Conservation (phyloP, 2,797 vertebrate species). For the Botia almorhae region DNA sequence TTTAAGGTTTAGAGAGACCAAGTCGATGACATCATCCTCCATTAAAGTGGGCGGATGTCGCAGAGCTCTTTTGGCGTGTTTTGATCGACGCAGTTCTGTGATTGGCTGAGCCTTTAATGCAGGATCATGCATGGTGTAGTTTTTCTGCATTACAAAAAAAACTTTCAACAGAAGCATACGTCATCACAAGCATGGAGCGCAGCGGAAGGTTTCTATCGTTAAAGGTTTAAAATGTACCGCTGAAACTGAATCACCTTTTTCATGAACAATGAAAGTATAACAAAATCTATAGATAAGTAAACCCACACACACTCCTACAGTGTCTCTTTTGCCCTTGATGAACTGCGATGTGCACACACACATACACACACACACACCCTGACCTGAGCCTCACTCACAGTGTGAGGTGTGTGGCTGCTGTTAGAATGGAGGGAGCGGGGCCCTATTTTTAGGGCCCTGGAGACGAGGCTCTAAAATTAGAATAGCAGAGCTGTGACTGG, state of each 20-base stretch:
- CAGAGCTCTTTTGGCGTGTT: too few species aligned
- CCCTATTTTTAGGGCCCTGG: slow-evolving; percentile 58
- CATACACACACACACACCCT: neutral
- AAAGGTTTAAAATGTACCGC: neutral
- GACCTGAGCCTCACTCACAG: neutral
- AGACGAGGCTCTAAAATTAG: slow-evolving; percentile 61
- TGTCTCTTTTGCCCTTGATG: neutral
- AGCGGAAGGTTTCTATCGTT: neutral
- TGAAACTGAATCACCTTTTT: neutral
- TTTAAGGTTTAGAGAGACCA: too few species aligned
- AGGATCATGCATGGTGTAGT: neutral
- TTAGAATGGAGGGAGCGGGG: slow-evolving; percentile 45
- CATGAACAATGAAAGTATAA: neutral
- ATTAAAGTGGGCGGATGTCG: too few species aligned
- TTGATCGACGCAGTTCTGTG: neutral
- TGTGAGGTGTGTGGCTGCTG: slow-evolving; percentile 3
- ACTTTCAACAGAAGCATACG: neutral
- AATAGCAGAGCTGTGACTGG: slow-evolving; percentile 56
- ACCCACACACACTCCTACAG: slow-evolving; percentile 5
- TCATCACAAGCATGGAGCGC: neutral
- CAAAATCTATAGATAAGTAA: neutral
- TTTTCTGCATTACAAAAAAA: neutral
- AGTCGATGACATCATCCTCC: too few species aligned
- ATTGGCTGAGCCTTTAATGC: neutral
- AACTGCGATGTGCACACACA: neutral